phyloP scores from a whole-genome alignment of 2,113 vertebrate species.

The Felis chaus region DNA sequence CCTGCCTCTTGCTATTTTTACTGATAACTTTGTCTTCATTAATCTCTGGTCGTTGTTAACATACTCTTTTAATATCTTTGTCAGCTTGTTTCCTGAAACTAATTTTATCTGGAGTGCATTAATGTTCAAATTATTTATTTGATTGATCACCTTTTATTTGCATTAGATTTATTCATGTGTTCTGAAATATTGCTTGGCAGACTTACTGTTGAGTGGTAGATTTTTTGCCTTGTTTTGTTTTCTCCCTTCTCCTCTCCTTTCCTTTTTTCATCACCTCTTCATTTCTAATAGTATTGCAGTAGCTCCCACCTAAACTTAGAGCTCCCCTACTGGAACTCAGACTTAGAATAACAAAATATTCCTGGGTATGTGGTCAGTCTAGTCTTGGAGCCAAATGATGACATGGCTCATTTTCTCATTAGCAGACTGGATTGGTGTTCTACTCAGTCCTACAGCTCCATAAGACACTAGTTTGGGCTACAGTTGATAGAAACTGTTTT shows the following conservation, averaged over 20 bases:
- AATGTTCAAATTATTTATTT: neutral
- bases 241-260: neutral
- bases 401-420: neutral
- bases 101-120: neutral
- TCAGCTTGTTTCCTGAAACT: neutral
- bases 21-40: neutral
- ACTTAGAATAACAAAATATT: neutral
- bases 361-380: no score
- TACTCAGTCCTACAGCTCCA: neutral
- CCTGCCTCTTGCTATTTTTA: neutral
- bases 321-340: neutral
- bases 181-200: neutral
- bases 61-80: constrained; percentile 14
- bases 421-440: neutral
- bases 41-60: neutral
- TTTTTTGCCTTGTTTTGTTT: neutral
- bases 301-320: neutral
- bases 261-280: neutral
- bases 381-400: neutral
- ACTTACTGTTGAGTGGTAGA: neutral
- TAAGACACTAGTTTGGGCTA: neutral
- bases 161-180: neutral
- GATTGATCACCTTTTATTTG: neutral
- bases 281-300: neutral
- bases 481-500: neutral